Evolutionary conservation across 2,888 invertebrate genomes (phyloP).

Genomic region (Heliconius charithonia): DNA sequence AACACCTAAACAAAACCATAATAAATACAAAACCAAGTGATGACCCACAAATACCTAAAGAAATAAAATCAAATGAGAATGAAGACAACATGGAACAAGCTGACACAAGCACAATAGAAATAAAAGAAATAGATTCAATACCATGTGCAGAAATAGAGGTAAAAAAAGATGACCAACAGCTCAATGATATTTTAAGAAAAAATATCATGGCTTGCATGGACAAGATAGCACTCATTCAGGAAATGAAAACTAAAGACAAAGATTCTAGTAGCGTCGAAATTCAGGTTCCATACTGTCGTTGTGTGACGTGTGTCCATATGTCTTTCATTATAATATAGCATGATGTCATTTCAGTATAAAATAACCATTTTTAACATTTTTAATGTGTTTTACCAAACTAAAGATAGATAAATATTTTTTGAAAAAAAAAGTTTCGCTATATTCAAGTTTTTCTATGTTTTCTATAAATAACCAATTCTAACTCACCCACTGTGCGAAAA

Average conservation of each 20-base stretch:
- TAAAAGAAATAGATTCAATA: conserved; percentile 58
- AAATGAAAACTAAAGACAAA: conserved; percentile 70
- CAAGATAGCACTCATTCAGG: conserved; percentile 76
- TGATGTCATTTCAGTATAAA: conserved; percentile 23
- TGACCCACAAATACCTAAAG: conserved; percentile 56
- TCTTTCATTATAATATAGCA: conserved; percentile 42
- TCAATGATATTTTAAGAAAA: conserved; percentile 70
- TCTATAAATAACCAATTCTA: no score
- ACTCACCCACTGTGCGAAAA: neutral
- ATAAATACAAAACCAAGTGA: conserved; percentile 53
- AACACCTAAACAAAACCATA: conserved; percentile 74
- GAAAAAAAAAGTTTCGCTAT: no score
- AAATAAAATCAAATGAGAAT: conserved; percentile 50
- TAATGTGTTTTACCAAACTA: neutral
- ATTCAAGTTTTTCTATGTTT: no score
- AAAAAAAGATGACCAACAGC: conserved; percentile 63
- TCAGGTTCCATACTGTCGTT: conserved; percentile 73
- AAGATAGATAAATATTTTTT: neutral
- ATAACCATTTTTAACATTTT: conserved; percentile 26
- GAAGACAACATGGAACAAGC: conserved; percentile 47
- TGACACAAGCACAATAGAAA: conserved; percentile 50
- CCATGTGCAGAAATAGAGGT: conserved; percentile 52
- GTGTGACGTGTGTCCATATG: conserved; percentile 53
- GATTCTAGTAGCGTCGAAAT: conserved; percentile 60
- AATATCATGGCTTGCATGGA: conserved; percentile 78